A percentile compares a stretch with the other conserved stretches of the same genome.
Evolutionary conservation across 2,797 vertebrate species (phyloP).

Genomic region (Megaceryle alcyon): DNA sequence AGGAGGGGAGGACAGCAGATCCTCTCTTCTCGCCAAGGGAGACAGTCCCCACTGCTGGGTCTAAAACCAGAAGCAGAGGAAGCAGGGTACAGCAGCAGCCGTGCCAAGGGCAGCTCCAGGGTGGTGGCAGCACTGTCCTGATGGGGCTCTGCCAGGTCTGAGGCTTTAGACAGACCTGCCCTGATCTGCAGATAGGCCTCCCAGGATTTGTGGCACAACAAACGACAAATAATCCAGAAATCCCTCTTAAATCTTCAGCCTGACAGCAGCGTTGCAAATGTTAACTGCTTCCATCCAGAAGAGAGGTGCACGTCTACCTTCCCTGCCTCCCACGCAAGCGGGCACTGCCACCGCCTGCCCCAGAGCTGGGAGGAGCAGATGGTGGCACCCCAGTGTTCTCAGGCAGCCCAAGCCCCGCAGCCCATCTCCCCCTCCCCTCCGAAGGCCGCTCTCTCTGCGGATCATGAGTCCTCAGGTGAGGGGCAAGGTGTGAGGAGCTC

Average conservation of each 20-base stretch:
- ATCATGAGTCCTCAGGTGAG: not conserved
- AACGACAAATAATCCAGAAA: not conserved
- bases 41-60: fast-evolving
- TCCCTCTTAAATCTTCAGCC: not conserved
- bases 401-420: not conserved
- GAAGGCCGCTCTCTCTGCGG: fast-evolving
- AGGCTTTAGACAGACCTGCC: not conserved
- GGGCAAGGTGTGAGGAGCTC: not conserved
- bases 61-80: not conserved
- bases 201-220: not conserved
- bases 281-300: not conserved
- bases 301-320: not conserved
- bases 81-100: not conserved
- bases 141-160: not conserved
- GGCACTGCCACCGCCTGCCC: not conserved
- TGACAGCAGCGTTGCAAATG: not conserved
- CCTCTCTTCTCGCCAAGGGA: not conserved
- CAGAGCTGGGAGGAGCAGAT: not conserved
- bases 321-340: not conserved
- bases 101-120: not conserved
- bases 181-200: not conserved
- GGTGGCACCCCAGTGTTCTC: not conserved
- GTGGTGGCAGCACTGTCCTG: not conserved
- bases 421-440: not conserved
- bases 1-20: not conserved